A percentile compares a stretch with the other conserved stretches of the same genome.
Conservation (phyloP, 2,113 vertebrate species). For the Baryphthengus martii region DNA sequence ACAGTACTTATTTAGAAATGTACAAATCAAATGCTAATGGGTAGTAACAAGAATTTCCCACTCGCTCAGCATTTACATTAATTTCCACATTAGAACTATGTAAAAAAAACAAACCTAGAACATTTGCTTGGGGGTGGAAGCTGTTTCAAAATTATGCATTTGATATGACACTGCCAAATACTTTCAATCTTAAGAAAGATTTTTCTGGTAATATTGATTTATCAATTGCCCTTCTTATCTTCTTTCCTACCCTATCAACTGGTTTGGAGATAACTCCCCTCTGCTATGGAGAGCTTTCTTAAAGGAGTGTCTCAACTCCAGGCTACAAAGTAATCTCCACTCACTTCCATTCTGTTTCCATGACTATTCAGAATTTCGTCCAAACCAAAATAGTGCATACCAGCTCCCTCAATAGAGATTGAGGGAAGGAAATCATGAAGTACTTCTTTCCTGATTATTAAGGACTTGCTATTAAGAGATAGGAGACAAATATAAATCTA, state of each 20-base stretch:
- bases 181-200: not conserved
- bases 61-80: constrained; percentile 12
- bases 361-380: not conserved
- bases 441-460: constrained; percentile 6
- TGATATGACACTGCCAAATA: not conserved
- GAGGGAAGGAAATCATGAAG: constrained; percentile 23
- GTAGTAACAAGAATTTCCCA: constrained; percentile 21
- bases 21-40: constrained; percentile 50
- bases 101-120: not conserved
- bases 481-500: not conserved
- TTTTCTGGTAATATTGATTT: not conserved
- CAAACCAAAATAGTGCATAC: not conserved
- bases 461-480: not conserved
- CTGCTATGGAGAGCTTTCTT: not conserved
- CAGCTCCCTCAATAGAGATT: not conserved
- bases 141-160: not conserved
- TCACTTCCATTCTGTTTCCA: not conserved
- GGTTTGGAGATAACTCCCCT: not conserved
- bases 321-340: not conserved
- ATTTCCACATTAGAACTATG: not conserved
- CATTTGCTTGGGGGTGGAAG: not conserved
- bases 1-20: not conserved
- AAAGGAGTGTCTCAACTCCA: not conserved
- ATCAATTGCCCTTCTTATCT: not conserved
- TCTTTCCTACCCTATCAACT: not conserved